Percentiles rank a stretch among this genome's conserved stretches.
Evolutionary conservation across 2,113 vertebrate species (phyloP).

Genomic region (Chamaetylas fuelleborni): DNA sequence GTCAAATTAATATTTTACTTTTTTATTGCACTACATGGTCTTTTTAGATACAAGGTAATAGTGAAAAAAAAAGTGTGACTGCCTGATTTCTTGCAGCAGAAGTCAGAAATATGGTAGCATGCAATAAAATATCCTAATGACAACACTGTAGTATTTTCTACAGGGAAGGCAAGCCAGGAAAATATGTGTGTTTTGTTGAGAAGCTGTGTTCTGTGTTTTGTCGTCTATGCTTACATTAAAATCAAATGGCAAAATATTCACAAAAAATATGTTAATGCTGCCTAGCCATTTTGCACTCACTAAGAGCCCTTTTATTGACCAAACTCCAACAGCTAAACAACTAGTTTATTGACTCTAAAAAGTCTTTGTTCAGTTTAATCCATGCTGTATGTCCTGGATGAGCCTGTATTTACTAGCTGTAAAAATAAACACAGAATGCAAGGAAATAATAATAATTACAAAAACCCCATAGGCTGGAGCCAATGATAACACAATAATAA

Average conservation of each 20-base stretch:
- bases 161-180: not conserved
- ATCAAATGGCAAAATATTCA: not conserved
- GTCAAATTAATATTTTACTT: not conserved
- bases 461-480: not conserved
- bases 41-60: not conserved
- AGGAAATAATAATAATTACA: slow-evolving; percentile 23
- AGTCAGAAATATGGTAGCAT: not conserved
- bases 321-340: slow-evolving; percentile 9
- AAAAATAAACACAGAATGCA: slow-evolving; percentile 40
- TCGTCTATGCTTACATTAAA: not conserved
- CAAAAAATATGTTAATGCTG: not conserved
- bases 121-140: not conserved
- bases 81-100: not conserved
- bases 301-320: not conserved
- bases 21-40: not conserved
- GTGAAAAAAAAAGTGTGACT: not conserved
- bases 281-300: not conserved
- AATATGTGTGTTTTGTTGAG: not conserved
- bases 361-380: slow-evolving; percentile 27
- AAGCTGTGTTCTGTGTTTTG: not conserved
- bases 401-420: slow-evolving; percentile 3
- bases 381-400: not conserved
- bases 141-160: not conserved
- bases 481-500: slow-evolving; percentile 14
- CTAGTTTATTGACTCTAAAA: slow-evolving; percentile 10